Evolutionary conservation across 2,797 vertebrate species (phyloP).

Genomic region (Paguma larvata): DNA sequence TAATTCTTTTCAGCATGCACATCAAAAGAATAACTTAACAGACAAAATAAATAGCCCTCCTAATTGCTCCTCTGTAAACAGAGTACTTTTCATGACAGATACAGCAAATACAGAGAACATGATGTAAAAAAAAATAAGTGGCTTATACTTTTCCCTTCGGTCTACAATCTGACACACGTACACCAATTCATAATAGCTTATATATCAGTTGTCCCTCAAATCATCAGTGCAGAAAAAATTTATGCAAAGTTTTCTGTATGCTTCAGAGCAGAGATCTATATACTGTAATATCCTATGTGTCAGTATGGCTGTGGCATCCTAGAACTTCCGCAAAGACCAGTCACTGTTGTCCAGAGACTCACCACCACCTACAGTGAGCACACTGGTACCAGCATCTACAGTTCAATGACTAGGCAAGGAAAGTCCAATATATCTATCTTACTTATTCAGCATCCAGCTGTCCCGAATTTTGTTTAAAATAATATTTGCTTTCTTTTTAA

Average conservation of each 20-base stretch:
- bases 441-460: neutral
- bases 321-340: neutral
- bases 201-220: neutral
- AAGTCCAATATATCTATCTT: neutral
- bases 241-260: neutral
- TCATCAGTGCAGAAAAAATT: neutral
- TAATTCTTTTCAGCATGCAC: neutral
- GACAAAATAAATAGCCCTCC: neutral
- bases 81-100: neutral
- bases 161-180: neutral
- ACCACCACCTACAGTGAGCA: no score
- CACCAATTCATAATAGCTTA: neutral
- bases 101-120: neutral
- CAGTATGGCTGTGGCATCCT: neutral
- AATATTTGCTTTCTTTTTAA: neutral
- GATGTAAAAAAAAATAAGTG: neutral
- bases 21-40: neutral
- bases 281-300: neutral
- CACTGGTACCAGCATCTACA: neutral
- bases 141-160: neutral
- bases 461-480: neutral
- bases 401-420: neutral
- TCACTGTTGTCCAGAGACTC: neutral
- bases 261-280: neutral
- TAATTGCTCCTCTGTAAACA: neutral